Evolutionary conservation across 1,140 invertebrate species (phyloP), one percentile per base, ranked within the genome.

Genomic region (Cotesia chilonis): DNA sequence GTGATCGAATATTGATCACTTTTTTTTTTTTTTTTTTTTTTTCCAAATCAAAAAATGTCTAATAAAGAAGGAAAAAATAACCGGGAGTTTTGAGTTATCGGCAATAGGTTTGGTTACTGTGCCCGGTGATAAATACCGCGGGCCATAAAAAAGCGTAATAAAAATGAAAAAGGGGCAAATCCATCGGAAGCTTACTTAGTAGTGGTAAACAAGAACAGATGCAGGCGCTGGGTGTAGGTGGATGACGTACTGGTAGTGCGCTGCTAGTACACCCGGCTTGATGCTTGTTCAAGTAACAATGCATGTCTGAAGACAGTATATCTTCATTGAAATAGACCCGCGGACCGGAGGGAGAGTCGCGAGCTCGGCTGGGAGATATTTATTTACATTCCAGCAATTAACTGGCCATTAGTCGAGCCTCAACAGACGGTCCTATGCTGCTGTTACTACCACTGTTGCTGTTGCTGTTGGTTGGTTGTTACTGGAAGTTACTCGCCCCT

Each of bases 371-470:
- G 78, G 83, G 74, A 83, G 80, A 83, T 86, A 86, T 85, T 86
- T 85, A 86, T 86, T 86, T 86, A 84, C 83, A 84, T 86, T 86
- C 79, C 73, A 77, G 79, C 81, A 86, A 86, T 86, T 86, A 86
- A 80, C 77, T 79, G 76, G 68, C 81, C 81, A 86, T 86, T 86
- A 86, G 80, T 77, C 72, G 79, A 77, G 76, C 76, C 82, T 83
- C 74, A 73, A 79, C 67, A 73, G 76, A 70, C 65, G 72, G 75
- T 64, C n/a, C 68, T 68, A 68, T 64, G 10, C 41, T 47, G 10
- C 10, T 47, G 10, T 10, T 47, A 7, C 41, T 47, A 7, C 5
- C 9, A 47, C 41, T 47, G 5, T 7, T 47, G 5, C 41, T 47
- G 5, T 5, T 47, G 5, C 4, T 47, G 10, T 10, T 28, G 28